Base-by-base conservation (phyloP, 2,797 vertebrate genomes). In the Clamator glandarius region DNA sequence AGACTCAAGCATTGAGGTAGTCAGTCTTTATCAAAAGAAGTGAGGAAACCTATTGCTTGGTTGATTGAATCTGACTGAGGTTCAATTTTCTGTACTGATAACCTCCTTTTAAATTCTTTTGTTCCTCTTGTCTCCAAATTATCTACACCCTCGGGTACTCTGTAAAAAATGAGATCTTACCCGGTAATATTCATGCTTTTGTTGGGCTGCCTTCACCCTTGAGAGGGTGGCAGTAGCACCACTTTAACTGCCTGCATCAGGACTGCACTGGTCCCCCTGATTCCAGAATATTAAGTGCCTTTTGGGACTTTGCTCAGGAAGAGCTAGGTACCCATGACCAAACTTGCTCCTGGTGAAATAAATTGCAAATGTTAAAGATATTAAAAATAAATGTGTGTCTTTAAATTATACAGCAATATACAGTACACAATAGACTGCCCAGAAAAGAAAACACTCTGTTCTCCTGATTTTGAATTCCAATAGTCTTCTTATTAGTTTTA, bases 71-170 rank as follows among this genome's bases (percentile, higher is more conserved):
- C 66, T 91, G 87, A 73, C 42, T 82, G 50, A 73, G 35, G 82
- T 85, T 86, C 87, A 93, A 94, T 95, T 93, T 96, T 87, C 95
- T 92, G 59, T 85, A 66, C 79, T 91, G 93, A 95, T 93, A 94
- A 81, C 69, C 36, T 81, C 35, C 51, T 89, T 75, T 89, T 73
- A 41, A 94, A 93, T 95, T 93, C 66, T 90, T 96, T 94, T 95
- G 79, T 94, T 94, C 87, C n/a, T 86, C 66, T 82, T 92, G 62
- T 88, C 58, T 93, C 79, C 39, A 91, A 89, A 93, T 93, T 93
- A 95, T 85, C 68, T 66, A 59, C 39, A 95, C 90, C 93, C 82
- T 89, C 48, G 0, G 84, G 92, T 92, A 88, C 54, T 94, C 68
- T 36, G 48, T 51, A 77, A 95, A 94, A 93, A 59, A 42, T n/a